Percentiles rank a stretch among this genome's conserved stretches.
These are phyloP conservation scores for Empis stercorea DNA, from an alignment of 2,888 invertebrate species.

Conservation along the genomic window DNA sequence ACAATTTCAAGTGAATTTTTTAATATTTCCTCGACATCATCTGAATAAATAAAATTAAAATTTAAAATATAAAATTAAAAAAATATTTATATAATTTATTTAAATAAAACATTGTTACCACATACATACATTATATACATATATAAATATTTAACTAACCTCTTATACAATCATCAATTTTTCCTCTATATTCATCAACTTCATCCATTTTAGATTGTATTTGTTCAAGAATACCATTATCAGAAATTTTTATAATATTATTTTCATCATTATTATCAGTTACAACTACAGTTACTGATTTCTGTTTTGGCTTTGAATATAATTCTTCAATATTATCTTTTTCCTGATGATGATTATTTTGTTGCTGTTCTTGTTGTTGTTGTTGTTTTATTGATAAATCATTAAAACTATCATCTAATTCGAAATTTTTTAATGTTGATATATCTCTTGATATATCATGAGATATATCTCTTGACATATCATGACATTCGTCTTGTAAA, in stretches of 20 bases:
- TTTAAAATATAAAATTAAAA: not conserved
- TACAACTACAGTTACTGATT: too few species aligned
- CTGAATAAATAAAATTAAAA: too few species aligned
- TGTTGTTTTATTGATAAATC: not conserved
- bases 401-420: not conserved
- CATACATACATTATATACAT: too few species aligned
- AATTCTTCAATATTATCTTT: too few species aligned
- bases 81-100: not conserved
- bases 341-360: not conserved
- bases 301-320: too few species aligned
- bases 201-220: constrained; percentile 47
- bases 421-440: too few species aligned
- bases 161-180: constrained; percentile 37
- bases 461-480: constrained; percentile 16
- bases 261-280: not conserved
- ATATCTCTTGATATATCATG: constrained; percentile 11
- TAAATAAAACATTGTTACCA: too few species aligned
- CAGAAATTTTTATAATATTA: not conserved
- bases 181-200: constrained; percentile 34
- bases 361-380: too few species aligned
- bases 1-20: not conserved
- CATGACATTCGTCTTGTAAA: constrained; percentile 39
- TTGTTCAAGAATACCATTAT: not conserved
- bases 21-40: constrained; percentile 2
- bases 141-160: not conserved